phyloP scores from a whole-genome alignment of 2,113 vertebrate genomes.

The Helogale parvula region DNA sequence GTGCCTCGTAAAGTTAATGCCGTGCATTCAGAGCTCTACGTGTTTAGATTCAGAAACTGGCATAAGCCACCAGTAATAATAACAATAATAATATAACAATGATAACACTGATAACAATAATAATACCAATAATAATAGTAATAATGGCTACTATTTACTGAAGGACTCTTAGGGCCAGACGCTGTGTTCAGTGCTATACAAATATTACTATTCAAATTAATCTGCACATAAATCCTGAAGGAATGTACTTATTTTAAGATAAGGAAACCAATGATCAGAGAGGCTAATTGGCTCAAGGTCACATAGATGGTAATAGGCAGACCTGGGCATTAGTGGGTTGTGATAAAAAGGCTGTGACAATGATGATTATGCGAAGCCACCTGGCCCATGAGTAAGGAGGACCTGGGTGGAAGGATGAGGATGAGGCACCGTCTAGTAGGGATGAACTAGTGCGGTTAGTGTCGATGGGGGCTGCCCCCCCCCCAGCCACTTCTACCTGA shows the following conservation, averaged over 20 bases:
- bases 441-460: accelerated
- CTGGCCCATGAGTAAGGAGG: not conserved
- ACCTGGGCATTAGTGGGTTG: not conserved
- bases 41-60: not conserved
- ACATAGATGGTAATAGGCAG: not conserved
- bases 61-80: not conserved
- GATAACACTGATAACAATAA: too few relatives aligned
- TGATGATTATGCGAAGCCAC: not conserved
- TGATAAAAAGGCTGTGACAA: not conserved
- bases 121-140: not conserved
- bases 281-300: not conserved
- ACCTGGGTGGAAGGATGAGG: not conserved
- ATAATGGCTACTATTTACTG: not conserved
- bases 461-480: accelerated
- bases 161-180: not conserved
- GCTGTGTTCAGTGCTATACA: not conserved
- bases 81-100: not conserved
- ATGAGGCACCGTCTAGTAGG: not conserved
- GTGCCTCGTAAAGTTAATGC: not conserved
- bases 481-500: not conserved
- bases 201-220: not conserved
- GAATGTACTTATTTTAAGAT: not conserved
- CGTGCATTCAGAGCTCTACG: not conserved
- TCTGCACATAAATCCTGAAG: not conserved
- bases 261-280: not conserved